These are phyloP conservation scores for Cephonodes hylas DNA, from an alignment of 2,888 invertebrate species.

Conservation along the genomic window DNA sequence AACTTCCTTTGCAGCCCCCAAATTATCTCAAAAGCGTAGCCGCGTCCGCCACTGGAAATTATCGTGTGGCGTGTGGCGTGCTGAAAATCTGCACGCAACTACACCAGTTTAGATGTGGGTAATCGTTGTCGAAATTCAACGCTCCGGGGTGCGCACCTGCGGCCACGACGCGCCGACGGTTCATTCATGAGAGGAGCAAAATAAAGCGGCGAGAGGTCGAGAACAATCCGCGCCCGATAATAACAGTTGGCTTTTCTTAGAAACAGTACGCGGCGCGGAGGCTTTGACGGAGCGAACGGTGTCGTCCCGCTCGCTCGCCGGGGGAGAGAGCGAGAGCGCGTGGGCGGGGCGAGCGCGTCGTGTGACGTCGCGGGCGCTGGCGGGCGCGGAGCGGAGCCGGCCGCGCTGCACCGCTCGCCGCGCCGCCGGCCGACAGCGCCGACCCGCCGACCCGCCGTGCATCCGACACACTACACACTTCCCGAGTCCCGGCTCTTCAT, in stretches of 20 bases:
- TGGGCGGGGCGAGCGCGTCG: slow-evolving; percentile 71
- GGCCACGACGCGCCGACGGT: slow-evolving; percentile 47
- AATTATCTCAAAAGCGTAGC: slow-evolving; percentile 58
- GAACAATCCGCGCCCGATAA: slow-evolving; percentile 73
- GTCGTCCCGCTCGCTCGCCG: slow-evolving; percentile 56
- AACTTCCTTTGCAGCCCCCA: slow-evolving; percentile 65
- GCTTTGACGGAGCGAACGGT: slow-evolving; percentile 67
- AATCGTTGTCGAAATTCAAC: slow-evolving; percentile 64
- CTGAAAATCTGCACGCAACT: slow-evolving; percentile 64
- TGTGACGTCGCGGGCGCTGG: slow-evolving; percentile 65
- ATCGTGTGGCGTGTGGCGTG: slow-evolving; percentile 69
- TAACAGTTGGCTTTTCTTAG: slow-evolving; percentile 79
- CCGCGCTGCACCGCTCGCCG: slow-evolving; percentile 43
- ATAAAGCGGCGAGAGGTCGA: slow-evolving; percentile 64
- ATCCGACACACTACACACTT: slow-evolving; percentile 40
- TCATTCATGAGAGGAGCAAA: slow-evolving; percentile 73
- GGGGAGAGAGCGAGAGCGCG: slow-evolving; percentile 62
- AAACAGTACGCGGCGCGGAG: slow-evolving; percentile 67
- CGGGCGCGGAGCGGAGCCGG: slow-evolving; percentile 32
- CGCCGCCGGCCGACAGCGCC: slow-evolving; percentile 39
- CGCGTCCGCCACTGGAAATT: slow-evolving; percentile 67
- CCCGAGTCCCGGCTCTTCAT: slow-evolving; percentile 61
- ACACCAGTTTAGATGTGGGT: slow-evolving; percentile 62
- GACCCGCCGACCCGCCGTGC: slow-evolving; percentile 49
- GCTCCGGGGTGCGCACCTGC: slow-evolving; percentile 74